Evolutionary conservation across 2,888 invertebrate species (phyloP).

Genomic region (Drosophila atroscutellata): DNA sequence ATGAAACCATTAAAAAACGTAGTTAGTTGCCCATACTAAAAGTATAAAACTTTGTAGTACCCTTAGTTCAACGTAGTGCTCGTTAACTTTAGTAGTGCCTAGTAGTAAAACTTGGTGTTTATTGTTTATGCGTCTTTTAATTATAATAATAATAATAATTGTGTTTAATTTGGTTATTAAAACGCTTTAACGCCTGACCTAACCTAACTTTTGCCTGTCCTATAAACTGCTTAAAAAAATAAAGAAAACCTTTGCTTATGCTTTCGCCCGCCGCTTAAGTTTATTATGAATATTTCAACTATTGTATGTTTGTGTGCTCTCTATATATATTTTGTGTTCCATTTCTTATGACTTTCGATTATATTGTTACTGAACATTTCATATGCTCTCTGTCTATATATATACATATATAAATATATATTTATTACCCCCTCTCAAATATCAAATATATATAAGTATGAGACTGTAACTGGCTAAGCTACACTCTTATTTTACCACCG

Average conservation of each 20-base stretch:
- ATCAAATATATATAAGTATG: constrained; percentile 40
- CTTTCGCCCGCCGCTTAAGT: constrained; percentile 67
- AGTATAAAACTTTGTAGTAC: constrained; percentile 56
- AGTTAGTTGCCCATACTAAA: constrained; percentile 70
- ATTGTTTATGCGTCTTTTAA: constrained; percentile 48
- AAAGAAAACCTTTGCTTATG: constrained; percentile 75
- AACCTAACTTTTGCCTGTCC: constrained; percentile 27
- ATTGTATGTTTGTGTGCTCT: constrained; percentile 83
- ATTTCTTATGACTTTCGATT: constrained; percentile 56
- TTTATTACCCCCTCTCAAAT: constrained; percentile 9
- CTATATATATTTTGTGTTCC: constrained; percentile 74
- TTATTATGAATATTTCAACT: constrained; percentile 81
- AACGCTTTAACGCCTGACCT: constrained; percentile 51
- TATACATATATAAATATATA: constrained; percentile 8
- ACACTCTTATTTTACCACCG: neutral
- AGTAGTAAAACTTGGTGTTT: constrained; percentile 50
- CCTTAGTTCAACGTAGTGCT: constrained; percentile 60
- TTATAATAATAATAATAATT: constrained; percentile 25
- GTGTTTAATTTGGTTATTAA: constrained; percentile 50
- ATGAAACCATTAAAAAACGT: constrained; percentile 67
- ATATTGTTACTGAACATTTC: constrained; percentile 36
- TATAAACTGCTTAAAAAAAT: constrained; percentile 28
- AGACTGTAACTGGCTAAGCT: constrained; percentile 38
- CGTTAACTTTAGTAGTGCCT: constrained; percentile 49
- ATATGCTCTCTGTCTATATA: constrained; percentile 23